Conservation (phyloP, 2,113 vertebrate species). For the Gadus chalcogrammus region DNA sequence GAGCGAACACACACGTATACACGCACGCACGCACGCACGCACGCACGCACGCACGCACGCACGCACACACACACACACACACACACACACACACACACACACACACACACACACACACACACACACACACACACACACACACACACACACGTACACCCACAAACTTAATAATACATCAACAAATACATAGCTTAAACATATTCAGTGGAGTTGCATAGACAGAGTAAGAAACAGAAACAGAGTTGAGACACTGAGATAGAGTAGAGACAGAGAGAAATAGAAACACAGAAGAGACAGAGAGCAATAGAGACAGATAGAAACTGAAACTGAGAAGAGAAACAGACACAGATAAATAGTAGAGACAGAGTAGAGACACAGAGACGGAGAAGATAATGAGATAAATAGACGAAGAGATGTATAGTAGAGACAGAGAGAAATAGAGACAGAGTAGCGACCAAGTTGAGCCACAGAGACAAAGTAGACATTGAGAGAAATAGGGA, state of each 20-base stretch:
- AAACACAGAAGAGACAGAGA: not conserved
- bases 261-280: not conserved
- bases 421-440: not conserved
- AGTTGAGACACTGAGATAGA: not conserved
- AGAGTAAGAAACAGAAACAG: not conserved
- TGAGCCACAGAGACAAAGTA: no score
- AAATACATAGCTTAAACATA: not conserved
- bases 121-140: slow-evolving; percentile 6
- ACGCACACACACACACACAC: slow-evolving; percentile 1
- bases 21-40: not conserved
- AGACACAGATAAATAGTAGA: slow-evolving; percentile 15
- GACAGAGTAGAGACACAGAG: not conserved
- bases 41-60: not conserved
- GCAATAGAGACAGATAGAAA: not conserved
- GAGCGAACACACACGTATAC: not conserved
- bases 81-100: not conserved
- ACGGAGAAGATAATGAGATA: not conserved
- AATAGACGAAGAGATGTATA: not conserved
- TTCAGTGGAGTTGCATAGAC: not conserved
- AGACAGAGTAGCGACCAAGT: no score
- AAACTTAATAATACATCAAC: not conserved
- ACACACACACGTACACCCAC: slow-evolving; percentile 6
- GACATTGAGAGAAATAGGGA: no score
- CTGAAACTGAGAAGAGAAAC: not conserved
- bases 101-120: not conserved